Base-by-base conservation (phyloP, 1,140 invertebrate species). In the Tetramorium parvispinum region DNA sequence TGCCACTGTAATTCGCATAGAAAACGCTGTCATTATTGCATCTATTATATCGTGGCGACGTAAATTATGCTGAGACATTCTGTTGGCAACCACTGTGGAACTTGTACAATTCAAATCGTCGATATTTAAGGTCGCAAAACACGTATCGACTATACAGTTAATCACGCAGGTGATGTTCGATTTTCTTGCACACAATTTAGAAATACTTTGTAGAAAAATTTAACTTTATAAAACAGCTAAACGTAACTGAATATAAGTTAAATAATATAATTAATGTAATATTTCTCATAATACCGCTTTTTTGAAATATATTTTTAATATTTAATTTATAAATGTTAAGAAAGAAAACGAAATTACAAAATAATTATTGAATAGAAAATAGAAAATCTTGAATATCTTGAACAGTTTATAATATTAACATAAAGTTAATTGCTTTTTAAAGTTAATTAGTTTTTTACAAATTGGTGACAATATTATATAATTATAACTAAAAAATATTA, bases 1-100 rank as follows among this genome's bases (percentile, higher is more conserved):
- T 55, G 87, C 87, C 86, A 88, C 11, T 13, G 43, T 57, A 75
- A 81, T 68, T 81, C 49, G 49, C 51, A 55, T 59, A 32, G 53
- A 27, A 61, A 82, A 59, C 40, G 24, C 13, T 75, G 79, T 43
- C 63, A 49, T 83, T 82, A 40, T 83, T 83, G 68, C 79, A 73
- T 83, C 68, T 24, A 83, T 83, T 83, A 83, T 75, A 43, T 83
- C 13, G 37, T 6, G 49, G 79, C 59, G 66, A 37, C 2, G 40
- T 83, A 75, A 83, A 73, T 83, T 83, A 75, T 59, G 43, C 53
- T 32, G 27, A 59, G 53, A 53, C 46, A 68, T 75, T 1, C 27
- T 65, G 32, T 27, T 81, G 65, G 46, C 68, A 57, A 55, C 40
- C 51, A 59, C 24, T 49, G 27, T 43, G 68, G 53, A 75, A 73